Conservation (phyloP, 2,888 invertebrate genomes). For the Bimastos eiseni region DNA sequence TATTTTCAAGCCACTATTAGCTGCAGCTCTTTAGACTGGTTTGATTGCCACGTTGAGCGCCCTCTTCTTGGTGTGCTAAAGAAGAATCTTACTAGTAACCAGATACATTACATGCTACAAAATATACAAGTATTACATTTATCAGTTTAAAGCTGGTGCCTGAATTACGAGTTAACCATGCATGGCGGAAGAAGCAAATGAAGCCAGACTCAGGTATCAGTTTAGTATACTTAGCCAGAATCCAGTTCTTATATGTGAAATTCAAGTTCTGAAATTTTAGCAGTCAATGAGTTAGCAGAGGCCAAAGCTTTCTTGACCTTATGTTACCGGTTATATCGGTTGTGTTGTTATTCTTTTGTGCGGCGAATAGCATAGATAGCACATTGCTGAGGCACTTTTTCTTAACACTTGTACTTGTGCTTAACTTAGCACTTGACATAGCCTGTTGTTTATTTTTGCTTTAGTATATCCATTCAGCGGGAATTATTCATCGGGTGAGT, state of each 20-base stretch:
- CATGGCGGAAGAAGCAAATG: not conserved
- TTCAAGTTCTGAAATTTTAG: not conserved
- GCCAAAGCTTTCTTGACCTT: not conserved
- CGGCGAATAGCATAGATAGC: not conserved
- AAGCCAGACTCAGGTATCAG: not conserved
- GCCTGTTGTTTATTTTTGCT: slow-evolving; percentile 24
- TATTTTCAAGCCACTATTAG: too few relatives aligned
- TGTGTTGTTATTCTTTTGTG: not conserved
- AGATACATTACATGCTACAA: too few relatives aligned
- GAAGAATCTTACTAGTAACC: too few relatives aligned
- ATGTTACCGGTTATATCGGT: not conserved
- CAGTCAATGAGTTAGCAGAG: not conserved
- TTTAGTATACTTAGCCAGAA: not conserved
- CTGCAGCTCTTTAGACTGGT: too few relatives aligned
- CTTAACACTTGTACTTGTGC: not conserved
- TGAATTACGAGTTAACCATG: not conserved
- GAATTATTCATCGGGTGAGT: slow-evolving; percentile 47
- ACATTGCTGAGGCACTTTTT: not conserved
- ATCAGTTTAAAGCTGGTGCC: not conserved
- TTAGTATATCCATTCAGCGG: slow-evolving; percentile 62
- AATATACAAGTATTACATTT: not conserved
- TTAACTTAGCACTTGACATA: not conserved
- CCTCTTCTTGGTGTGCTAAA: too few relatives aligned
- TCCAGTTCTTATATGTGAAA: not conserved
- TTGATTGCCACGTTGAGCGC: too few relatives aligned